Evolutionary conservation across 2,888 invertebrate species (phyloP), one percentile per base, ranked within the genome.

Genomic region (Plutella xylostella): DNA sequence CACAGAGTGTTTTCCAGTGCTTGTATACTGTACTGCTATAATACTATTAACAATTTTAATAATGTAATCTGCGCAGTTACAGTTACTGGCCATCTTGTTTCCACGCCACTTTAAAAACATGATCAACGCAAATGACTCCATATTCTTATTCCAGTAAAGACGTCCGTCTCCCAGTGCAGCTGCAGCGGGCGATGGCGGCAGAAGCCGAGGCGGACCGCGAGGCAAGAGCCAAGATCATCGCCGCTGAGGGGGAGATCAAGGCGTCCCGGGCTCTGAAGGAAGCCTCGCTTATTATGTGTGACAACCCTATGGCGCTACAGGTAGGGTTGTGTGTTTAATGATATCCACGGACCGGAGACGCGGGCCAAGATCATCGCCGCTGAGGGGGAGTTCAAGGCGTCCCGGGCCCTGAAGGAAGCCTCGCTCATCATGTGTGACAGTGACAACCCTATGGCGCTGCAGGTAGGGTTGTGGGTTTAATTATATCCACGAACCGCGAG

Each of bases 381-480:
- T 0, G 89, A 90, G 58, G 94, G 94, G 50, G 94, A 95, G 74
- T 92, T 93, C 78, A 91, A 90, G 63, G 94, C 95, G 1, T 93
- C 94, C 0, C 87, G 90, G 53, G 93, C 94, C 4, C 79, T 96
- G 39, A 92, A 90, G 68, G 94, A 95, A 76, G 95, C 95, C 6
- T 91, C 94, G 2, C 91, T 95, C 59, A 92, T 95, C 42, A 93
- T 96, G 70, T n/a, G n/a, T n/a, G n/a, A n/a, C n/a, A 85, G 88
- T 20, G 90, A 90, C 63, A 92, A 91, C 53, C 93, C 93, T n/a
- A 91, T 91, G 56, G 93, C 94, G 1, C 57, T 84, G 31, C 76
- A 85, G 65, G 78, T 84, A 63, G 55, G 50, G n/a, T n/a, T n/a
- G n/a, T n/a, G n/a, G n/a, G n/a, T n/a, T n/a, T n/a, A n/a, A n/a